Evolutionary conservation across 2,113 vertebrate genomes (phyloP), one percentile per base, ranked within the genome.

Genomic region (Sander vitreus): DNA sequence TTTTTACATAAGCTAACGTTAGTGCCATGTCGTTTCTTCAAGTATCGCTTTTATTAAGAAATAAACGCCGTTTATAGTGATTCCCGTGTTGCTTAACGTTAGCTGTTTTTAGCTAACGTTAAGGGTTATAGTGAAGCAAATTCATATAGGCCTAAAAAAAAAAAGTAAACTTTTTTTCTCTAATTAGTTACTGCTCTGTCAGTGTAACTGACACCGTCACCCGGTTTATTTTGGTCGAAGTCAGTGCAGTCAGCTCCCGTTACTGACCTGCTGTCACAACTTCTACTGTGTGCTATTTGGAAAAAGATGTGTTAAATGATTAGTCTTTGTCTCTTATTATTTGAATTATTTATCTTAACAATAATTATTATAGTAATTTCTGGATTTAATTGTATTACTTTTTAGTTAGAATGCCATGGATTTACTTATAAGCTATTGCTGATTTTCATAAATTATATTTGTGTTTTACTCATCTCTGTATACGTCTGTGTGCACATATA

Each of bases 211-310:
- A 64, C 58, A 33, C 30, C 21, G 43, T 2, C 36, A 12, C 1
- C 16, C 6, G 60, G 67, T 66, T 76, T 81, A 67, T 81, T 85
- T 72, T 72, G 54, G 83, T 60, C 45, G 0, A 0, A 19, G 76
- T 25, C 21, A 21, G 39, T 36, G 19, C 36, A 11, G 10, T 11
- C 0, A 2, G 27, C 7, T 68, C 12, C 19, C 13, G 45, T 67
- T 53, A 18, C 50, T 14, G 65, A 63, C 13, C 5, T 8, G 8
- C n/a, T 18, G 51, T 14, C 47, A 67, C 25, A 33, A 67, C 39
- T 9, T 27, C 25, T 1, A 54, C 16, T 9, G 8, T 19, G 3
- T 36, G 7, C 6, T 63, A 33, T 33, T 33, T 33, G 33, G 33
- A 33, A 33, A 33, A 33, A 33, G 6, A 33, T 7, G 33, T 19